Conservation (phyloP, 2,113 vertebrate species). For the Trinectes maculatus region DNA sequence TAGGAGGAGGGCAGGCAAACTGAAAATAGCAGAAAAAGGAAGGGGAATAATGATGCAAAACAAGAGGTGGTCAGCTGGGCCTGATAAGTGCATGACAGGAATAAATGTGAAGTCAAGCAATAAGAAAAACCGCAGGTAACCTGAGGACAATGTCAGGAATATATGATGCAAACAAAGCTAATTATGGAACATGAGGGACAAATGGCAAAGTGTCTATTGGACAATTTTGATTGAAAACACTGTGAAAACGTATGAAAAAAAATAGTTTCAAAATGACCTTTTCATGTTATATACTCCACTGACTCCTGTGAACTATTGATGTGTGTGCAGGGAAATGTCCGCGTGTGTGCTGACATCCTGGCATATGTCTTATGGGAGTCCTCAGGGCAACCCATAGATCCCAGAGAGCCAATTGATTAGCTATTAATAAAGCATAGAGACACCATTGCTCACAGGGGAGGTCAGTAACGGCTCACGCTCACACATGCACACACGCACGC, state of each 20-base stretch:
- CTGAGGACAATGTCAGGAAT: too few species aligned
- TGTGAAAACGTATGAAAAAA: not conserved
- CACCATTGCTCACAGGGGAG: constrained; percentile 63
- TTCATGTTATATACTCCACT: constrained; percentile 29
- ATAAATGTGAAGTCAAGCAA: constrained; percentile 67
- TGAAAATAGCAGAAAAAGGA: constrained; percentile 57
- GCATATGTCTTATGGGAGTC: constrained; percentile 65
- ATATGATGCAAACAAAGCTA: constrained; percentile 42
- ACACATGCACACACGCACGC: constrained; percentile 9
- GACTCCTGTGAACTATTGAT: constrained; percentile 46
- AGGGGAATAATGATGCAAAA: constrained; percentile 72
- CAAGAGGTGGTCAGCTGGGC: constrained; percentile 64
- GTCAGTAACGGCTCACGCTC: constrained; percentile 39
- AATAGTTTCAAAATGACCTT: constrained; percentile 13
- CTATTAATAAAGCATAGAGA: constrained; percentile 74
- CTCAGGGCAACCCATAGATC: constrained; percentile 59
- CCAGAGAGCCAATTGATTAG: constrained; percentile 75
- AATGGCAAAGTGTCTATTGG: constrained; percentile 2
- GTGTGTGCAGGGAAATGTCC: constrained; percentile 6
- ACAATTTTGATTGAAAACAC: constrained; percentile 25
- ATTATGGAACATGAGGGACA: constrained; percentile 27
- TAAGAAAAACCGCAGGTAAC: too few species aligned
- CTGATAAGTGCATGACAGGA: constrained; percentile 60
- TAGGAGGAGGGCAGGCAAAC: constrained; percentile 41
- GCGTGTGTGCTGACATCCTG: constrained; percentile 29